Conservation (phyloP, 2,797 vertebrate genomes). For the Myiothlypis chrysogaster region DNA sequence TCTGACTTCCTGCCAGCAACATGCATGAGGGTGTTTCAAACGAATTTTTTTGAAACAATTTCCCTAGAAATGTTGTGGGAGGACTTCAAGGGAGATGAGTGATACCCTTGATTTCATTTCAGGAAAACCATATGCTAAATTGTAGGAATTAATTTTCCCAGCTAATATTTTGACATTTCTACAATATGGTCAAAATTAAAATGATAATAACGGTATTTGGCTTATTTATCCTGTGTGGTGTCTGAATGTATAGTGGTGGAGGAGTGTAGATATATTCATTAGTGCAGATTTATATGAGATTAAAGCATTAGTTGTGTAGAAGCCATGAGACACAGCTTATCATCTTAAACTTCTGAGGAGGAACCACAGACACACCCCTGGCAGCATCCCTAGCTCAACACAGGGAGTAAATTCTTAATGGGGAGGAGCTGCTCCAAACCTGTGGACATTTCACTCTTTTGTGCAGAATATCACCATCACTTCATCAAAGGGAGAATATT, state of each 20-base stretch:
- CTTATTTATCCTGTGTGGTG: neutral
- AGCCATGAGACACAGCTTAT: neutral
- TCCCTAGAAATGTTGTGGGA: conserved; percentile 10
- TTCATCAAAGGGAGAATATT: neutral
- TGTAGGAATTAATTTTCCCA: conserved; percentile 15
- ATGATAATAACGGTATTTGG: neutral
- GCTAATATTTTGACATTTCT: conserved; percentile 59
- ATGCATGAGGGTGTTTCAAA: neutral
- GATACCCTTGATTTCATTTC: conserved; percentile 27
- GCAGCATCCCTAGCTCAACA: neutral
- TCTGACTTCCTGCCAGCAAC: neutral
- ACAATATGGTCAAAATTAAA: conserved; percentile 30
- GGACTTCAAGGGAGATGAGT: conserved; percentile 28
- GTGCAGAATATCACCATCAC: neutral
- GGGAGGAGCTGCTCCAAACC: neutral
- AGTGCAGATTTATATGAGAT: neutral
- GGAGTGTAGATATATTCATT: neutral
- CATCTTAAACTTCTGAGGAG: neutral
- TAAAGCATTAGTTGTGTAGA: neutral
- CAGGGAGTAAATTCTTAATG: neutral
- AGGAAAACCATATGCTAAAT: conserved; percentile 4
- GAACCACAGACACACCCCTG: fast-evolving
- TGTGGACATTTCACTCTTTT: neutral
- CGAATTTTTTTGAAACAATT: neutral
- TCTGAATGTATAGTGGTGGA: neutral